A percentile compares a stretch with the other conserved stretches of the same genome.
Conservation (phyloP, 2,888 invertebrate genomes). For the Encarsia formosa region DNA sequence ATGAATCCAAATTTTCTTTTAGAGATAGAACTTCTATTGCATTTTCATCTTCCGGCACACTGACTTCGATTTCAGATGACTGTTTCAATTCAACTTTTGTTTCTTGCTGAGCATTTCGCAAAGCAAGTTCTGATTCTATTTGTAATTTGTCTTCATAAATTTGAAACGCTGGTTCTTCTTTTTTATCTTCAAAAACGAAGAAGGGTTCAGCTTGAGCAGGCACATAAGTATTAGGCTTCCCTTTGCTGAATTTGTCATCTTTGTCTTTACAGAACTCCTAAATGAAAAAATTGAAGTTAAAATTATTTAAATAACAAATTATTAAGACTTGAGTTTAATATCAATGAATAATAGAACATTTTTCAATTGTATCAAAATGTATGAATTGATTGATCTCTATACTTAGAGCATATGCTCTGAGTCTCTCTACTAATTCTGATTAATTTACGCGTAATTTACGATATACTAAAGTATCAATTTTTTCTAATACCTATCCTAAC, state of each 20-base stretch:
- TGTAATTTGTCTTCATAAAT: slow-evolving; percentile 46
- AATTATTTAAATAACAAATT: not conserved
- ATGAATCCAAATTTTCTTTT: slow-evolving; percentile 50
- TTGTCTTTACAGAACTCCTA: slow-evolving; percentile 46
- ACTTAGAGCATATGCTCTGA: too few species aligned
- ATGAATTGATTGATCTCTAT: too few species aligned
- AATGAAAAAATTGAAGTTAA: slow-evolving; percentile 1
- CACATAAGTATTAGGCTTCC: slow-evolving; percentile 35
- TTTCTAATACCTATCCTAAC: too few species aligned
- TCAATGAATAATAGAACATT: not conserved
- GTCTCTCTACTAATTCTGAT: too few species aligned
- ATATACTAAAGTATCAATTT: too few species aligned
- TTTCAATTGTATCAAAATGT: too few species aligned
- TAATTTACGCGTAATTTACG: too few species aligned
- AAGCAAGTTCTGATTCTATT: slow-evolving; percentile 43
- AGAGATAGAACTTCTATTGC: slow-evolving; percentile 52
- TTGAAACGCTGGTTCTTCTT: slow-evolving; percentile 45
- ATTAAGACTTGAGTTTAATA: not conserved
- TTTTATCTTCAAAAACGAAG: slow-evolving; percentile 68
- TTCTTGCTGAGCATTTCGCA: slow-evolving; percentile 38
- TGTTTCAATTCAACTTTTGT: slow-evolving; percentile 35
- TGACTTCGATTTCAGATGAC: slow-evolving; percentile 29
- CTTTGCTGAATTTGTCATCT: slow-evolving; percentile 44
- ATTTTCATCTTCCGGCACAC: slow-evolving; percentile 32
- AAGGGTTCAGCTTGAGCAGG: slow-evolving; percentile 68